A percentile compares a stretch with the other conserved stretches of the same genome.
Conservation (phyloP, 2,888 invertebrate genomes). For the Apotomis betuletana region DNA sequence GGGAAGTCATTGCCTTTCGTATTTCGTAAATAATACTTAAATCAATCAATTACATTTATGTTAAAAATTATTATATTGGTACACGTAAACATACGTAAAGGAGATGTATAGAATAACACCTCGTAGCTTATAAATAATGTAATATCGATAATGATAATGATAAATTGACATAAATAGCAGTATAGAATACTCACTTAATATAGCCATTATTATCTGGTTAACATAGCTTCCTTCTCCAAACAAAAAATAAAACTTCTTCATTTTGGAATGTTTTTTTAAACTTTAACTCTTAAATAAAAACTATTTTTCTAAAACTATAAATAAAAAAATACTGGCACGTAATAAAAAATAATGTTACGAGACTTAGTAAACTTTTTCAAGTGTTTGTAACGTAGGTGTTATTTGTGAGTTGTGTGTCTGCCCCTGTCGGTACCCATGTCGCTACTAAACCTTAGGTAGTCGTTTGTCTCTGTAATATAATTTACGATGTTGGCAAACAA, state of each 20-base stretch:
- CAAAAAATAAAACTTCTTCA: constrained; percentile 58
- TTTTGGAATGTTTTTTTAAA: constrained; percentile 39
- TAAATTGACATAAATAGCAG: neutral
- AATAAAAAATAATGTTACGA: neutral
- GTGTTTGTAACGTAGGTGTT: neutral
- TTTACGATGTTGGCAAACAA: constrained; percentile 1
- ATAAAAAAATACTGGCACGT: neutral
- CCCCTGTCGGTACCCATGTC: neutral
- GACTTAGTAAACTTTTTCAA: constrained; percentile 5
- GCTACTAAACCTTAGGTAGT: neutral
- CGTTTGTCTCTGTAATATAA: neutral
- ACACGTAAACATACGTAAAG: too few relatives aligned
- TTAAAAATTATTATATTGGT: too few relatives aligned
- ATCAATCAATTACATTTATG: too few relatives aligned
- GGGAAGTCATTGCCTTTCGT: too few relatives aligned
- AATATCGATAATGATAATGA: neutral
- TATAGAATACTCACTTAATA: constrained; percentile 62
- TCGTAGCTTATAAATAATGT: neutral
- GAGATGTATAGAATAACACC: too few relatives aligned
- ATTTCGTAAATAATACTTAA: too few relatives aligned
- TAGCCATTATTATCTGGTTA: constrained; percentile 71
- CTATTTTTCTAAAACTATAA: too few relatives aligned
- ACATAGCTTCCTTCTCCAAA: constrained; percentile 65
- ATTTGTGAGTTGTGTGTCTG: neutral
- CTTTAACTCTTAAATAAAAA: neutral